Conservation (phyloP, 2,797 vertebrate species). For the Myotis findleyi region DNA sequence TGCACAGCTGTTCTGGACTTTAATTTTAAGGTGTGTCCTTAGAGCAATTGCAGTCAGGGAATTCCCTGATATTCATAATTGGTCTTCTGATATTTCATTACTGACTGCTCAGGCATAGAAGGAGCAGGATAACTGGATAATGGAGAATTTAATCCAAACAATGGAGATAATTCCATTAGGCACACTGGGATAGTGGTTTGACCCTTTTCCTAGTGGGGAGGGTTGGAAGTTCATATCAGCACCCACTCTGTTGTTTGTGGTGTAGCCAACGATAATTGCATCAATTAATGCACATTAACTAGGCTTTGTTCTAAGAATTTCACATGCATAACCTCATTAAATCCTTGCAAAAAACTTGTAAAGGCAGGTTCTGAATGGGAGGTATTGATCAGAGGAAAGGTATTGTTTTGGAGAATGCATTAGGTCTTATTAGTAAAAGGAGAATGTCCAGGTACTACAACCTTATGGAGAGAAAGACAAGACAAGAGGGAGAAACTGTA, state of each 20-base stretch:
- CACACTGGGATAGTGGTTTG: neutral
- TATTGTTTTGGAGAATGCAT: neutral
- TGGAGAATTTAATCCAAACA: neutral
- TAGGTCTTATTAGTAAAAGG: constrained; percentile 36
- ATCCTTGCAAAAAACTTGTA: constrained; percentile 1
- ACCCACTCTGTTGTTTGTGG: neutral
- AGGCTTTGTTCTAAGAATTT: neutral
- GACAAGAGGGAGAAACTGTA: neutral
- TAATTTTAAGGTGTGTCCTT: neutral
- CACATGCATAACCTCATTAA: neutral
- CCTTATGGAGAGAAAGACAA: constrained; percentile 27
- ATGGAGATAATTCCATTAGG: neutral
- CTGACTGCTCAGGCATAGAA: neutral
- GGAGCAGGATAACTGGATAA: neutral
- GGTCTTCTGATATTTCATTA: neutral
- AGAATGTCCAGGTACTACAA: neutral
- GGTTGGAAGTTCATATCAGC: neutral
- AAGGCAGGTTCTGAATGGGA: neutral
- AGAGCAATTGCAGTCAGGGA: neutral
- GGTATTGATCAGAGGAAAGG: neutral
- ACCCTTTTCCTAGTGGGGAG: neutral
- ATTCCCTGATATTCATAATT: neutral
- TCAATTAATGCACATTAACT: neutral
- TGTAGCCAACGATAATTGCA: neutral
- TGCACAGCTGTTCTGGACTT: neutral